These are phyloP conservation scores for Neopipo cinnamomea DNA, from an alignment of 2,113 vertebrate species.

Conservation along the genomic window DNA sequence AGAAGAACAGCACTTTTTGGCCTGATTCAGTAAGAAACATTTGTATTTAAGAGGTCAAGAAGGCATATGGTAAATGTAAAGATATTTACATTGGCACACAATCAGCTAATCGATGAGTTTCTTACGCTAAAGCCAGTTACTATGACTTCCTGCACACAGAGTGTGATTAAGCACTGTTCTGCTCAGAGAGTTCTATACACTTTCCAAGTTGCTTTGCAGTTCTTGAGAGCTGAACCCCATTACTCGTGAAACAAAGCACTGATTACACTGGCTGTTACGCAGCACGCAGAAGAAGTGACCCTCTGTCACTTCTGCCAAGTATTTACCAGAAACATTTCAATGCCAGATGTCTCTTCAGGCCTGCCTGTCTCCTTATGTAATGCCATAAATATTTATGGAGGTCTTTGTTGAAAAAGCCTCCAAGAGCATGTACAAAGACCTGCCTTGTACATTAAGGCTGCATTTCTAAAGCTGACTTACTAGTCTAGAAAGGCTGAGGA, in stretches of 20 bases:
- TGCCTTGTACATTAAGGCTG: background rate
- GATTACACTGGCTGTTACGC: background rate
- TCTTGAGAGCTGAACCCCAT: background rate
- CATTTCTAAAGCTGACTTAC: background rate
- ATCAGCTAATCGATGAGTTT: accelerated
- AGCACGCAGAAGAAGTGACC: background rate
- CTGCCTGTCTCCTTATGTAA: background rate
- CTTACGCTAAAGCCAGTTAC: background rate
- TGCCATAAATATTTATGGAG: background rate
- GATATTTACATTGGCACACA: background rate
- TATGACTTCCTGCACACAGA: background rate
- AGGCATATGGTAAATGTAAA: background rate
- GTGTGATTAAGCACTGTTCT: background rate
- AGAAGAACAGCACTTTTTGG: background rate
- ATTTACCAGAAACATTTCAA: background rate
- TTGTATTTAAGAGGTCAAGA: background rate
- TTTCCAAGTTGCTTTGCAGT: background rate
- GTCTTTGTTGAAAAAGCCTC: background rate
- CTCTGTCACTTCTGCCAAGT: background rate
- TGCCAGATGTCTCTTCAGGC: background rate
- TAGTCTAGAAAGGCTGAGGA: background rate
- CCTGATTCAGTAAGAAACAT: background rate
- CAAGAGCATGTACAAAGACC: background rate
- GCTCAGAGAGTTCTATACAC: background rate
- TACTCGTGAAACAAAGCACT: background rate